These are phyloP conservation scores for Lysandra coridon DNA, from an alignment of 2,888 invertebrate genomes.

Conservation along the genomic window DNA sequence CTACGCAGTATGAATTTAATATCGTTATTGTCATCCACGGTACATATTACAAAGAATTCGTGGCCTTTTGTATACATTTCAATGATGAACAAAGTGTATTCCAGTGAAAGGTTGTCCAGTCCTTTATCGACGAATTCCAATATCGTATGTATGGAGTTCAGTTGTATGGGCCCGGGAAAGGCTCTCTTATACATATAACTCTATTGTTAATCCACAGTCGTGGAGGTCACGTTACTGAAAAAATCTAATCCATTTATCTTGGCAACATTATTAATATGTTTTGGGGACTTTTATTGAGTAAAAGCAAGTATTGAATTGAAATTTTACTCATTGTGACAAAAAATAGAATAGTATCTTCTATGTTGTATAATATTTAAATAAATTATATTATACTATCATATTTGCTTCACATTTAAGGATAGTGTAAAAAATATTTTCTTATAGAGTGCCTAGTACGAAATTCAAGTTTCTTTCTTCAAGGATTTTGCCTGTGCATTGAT, in stretches of 20 bases:
- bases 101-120: slow-evolving; percentile 68
- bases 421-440: no score
- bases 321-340: no score
- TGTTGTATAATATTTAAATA: no score
- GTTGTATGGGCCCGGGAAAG: slow-evolving; percentile 45
- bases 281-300: neutral
- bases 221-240: neutral
- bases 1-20: neutral
- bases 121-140: slow-evolving; percentile 73
- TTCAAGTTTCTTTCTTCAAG: no score
- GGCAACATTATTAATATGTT: neutral
- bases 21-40: neutral
- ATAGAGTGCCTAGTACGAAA: no score
- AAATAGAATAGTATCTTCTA: no score
- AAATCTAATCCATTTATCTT: slow-evolving; percentile 5
- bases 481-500: no score
- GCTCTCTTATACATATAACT: slow-evolving; percentile 45
- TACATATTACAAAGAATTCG: slow-evolving; percentile 31
- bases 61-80: slow-evolving; percentile 27
- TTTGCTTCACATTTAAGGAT: no score
- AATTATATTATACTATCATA: slow-evolving; percentile 32
- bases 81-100: slow-evolving; percentile 44
- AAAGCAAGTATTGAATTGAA: neutral
- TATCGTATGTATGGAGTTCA: slow-evolving; percentile 64
- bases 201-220: slow-evolving; percentile 38